These are phyloP conservation scores for Theocolax elegans DNA, from an alignment of 1,140 invertebrate genomes.

Conservation along the genomic window DNA sequence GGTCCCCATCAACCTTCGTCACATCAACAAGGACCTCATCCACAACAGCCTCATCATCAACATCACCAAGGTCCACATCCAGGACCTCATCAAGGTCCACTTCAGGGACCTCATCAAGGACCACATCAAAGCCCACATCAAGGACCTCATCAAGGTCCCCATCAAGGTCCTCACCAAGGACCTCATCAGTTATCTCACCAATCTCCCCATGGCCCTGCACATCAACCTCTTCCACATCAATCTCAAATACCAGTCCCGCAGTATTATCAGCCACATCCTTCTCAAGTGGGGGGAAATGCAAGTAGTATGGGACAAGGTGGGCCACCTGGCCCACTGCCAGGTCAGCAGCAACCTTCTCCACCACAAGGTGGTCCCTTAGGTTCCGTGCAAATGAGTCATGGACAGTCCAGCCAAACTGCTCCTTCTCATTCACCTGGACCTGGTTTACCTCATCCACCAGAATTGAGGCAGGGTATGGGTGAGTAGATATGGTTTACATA, in stretches of 20 bases:
- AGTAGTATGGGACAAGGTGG: conserved; percentile 34
- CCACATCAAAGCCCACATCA: neutral
- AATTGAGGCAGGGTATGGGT: conserved; percentile 34
- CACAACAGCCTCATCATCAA: conserved; percentile 12
- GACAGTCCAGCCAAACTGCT: conserved; percentile 27
- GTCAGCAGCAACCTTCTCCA: conserved; percentile 29
- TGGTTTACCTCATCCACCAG: conserved; percentile 33
- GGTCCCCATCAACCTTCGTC: conserved; percentile 8
- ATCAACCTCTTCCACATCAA: conserved; percentile 30
- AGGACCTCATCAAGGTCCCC: conserved; percentile 7
- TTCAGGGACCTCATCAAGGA: conserved; percentile 6
- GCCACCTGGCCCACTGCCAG: conserved; percentile 20
- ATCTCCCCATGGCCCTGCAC: conserved; percentile 28
- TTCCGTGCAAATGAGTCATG: conserved; percentile 27
- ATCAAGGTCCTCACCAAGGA: conserved; percentile 24
- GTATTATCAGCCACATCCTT: conserved; percentile 41
- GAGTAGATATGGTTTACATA: neutral
- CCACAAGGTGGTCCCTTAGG: conserved; percentile 31
- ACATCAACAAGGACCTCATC: conserved; percentile 24
- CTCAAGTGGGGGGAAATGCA: conserved; percentile 32
- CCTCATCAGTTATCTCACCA: conserved; percentile 20
- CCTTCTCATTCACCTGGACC: conserved; percentile 34
- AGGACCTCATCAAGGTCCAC: conserved; percentile 12
- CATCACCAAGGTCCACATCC: conserved; percentile 28
- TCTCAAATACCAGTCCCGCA: conserved; percentile 34